Conservation (phyloP, 2,113 vertebrate species). For the Clinocottus analis region DNA sequence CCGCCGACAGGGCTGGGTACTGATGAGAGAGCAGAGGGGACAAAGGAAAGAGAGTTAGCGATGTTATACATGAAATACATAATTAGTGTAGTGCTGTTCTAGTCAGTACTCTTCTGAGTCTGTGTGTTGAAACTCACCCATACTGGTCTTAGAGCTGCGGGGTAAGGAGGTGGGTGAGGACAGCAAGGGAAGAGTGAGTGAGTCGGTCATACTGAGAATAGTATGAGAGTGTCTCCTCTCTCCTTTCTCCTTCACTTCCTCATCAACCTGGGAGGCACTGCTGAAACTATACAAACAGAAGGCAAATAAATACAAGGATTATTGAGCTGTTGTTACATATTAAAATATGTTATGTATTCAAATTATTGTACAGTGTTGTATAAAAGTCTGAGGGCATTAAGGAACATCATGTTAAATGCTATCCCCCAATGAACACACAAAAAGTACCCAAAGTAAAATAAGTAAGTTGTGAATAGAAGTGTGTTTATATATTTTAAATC, state of each 20-base stretch:
- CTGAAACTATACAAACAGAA: slow-evolving; percentile 77
- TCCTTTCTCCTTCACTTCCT: slow-evolving; percentile 91
- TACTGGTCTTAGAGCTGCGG: slow-evolving; percentile 83
- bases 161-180: slow-evolving; percentile 88
- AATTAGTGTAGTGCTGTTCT: rapidly evolving
- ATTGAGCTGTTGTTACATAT: not conserved
- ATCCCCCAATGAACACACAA: not conserved
- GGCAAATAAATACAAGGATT: not conserved
- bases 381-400: not conserved
- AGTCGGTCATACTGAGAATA: slow-evolving; percentile 84
- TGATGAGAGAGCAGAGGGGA: slow-evolving; percentile 63
- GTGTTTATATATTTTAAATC: not conserved
- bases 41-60: not conserved
- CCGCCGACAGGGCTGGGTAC: slow-evolving; percentile 84
- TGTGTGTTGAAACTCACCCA: slow-evolving; percentile 83
- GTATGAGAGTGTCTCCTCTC: slow-evolving; percentile 92
- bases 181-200: slow-evolving; percentile 85
- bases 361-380: not conserved
- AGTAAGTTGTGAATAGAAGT: not conserved
- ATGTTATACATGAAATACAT: not conserved
- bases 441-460: not conserved
- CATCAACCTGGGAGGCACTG: slow-evolving; percentile 86
- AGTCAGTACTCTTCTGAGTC: too few relatives aligned
- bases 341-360: not conserved
- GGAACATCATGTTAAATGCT: not conserved